Evolutionary conservation across 2,888 invertebrate genomes (phyloP).

Genomic region (Chydorus sphaericus): DNA sequence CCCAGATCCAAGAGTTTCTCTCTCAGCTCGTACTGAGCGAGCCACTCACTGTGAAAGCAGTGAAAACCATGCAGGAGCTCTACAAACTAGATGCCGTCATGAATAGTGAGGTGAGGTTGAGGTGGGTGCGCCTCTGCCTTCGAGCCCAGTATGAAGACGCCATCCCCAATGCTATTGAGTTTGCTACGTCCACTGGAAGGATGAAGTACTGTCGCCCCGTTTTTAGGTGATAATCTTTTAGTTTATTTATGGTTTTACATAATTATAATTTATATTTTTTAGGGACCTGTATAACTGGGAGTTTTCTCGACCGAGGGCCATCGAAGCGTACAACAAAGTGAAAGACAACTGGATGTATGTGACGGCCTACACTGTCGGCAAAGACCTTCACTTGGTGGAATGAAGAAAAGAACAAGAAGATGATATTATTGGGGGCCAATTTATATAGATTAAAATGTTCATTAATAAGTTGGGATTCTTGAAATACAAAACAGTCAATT

Average conservation of each 20-base stretch:
- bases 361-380: conserved; percentile 52
- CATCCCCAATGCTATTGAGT: conserved; percentile 50
- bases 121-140: conserved; percentile 61
- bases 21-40: conserved; percentile 45
- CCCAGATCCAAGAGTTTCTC: conserved; percentile 53
- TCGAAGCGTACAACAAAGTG: conserved; percentile 54
- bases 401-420: too few relatives aligned
- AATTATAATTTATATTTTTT: conserved; percentile 19
- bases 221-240: conserved; percentile 41
- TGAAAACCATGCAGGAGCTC: conserved; percentile 42
- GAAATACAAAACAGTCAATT: too few relatives aligned
- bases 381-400: conserved; percentile 48
- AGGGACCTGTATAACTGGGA: conserved; percentile 67
- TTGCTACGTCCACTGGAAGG: conserved; percentile 69
- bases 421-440: too few relatives aligned
- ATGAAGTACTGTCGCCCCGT: conserved; percentile 84
- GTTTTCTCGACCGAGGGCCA: conserved; percentile 45
- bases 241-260: not conserved
- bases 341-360: conserved; percentile 71
- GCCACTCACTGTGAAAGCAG: conserved; percentile 38
- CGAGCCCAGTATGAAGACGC: conserved; percentile 51
- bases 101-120: conserved; percentile 60
- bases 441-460: too few relatives aligned
- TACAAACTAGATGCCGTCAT: conserved; percentile 48
- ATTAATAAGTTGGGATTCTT: too few relatives aligned